A percentile compares a stretch with the other conserved stretches of the same genome.
Conservation (phyloP, 2,888 invertebrate genomes). For the Phortica magna region DNA sequence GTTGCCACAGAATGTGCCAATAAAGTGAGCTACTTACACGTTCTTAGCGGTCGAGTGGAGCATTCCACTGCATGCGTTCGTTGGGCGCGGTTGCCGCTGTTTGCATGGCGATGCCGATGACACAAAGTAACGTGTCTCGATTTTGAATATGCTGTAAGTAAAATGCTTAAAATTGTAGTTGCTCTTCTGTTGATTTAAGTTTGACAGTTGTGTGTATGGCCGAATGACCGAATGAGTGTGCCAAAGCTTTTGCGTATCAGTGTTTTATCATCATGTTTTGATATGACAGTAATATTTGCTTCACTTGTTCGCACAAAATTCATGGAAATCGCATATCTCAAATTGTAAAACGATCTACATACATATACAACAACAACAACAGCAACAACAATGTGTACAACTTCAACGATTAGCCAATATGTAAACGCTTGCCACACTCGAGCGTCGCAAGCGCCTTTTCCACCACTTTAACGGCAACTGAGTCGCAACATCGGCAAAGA, state of each 20-base stretch:
- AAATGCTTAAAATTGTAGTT: neutral
- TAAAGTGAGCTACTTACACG: constrained; percentile 26
- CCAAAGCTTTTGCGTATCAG: neutral
- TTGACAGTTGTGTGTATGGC: constrained; percentile 55
- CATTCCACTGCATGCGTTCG: too few species aligned
- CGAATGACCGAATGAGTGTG: constrained; percentile 55
- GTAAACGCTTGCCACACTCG: constrained; percentile 42
- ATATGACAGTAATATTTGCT: constrained; percentile 40
- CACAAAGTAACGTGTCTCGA: too few species aligned
- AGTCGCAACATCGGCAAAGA: constrained; percentile 28
- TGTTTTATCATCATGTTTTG: constrained; percentile 51
- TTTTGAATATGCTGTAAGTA: too few species aligned
- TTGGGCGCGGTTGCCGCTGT: too few species aligned
- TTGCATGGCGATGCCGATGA: too few species aligned
- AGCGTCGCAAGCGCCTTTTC: constrained; percentile 44
- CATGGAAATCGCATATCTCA: constrained; percentile 26
- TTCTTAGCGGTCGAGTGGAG: neutral
- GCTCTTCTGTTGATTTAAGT: constrained; percentile 57
- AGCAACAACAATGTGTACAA: constrained; percentile 34
- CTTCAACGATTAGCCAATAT: constrained; percentile 65
- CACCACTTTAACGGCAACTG: neutral
- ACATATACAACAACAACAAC: constrained; percentile 22
- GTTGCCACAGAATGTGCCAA: constrained; percentile 52
- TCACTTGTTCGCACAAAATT: constrained; percentile 30
- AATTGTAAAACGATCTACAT: constrained; percentile 53